Conservation (phyloP, 2,797 vertebrate species). For the Acestrorhynchus altus region DNA sequence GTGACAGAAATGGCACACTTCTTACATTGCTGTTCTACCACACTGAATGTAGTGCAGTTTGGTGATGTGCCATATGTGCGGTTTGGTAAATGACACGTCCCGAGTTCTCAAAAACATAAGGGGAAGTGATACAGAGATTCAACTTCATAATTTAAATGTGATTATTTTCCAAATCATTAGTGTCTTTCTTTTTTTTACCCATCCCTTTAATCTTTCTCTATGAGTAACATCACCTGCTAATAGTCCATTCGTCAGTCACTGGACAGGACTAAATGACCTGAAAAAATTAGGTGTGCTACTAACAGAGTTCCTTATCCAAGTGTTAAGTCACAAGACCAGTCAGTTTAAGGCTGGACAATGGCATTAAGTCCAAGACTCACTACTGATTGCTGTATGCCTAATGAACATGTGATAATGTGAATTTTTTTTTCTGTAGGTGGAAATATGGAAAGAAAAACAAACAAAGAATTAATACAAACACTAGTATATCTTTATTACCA, state of each 20-base stretch:
- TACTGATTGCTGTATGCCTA: not conserved
- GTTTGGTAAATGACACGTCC: not conserved
- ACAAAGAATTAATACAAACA: constrained; percentile 68
- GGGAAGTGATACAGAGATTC: not conserved
- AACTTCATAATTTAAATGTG: not conserved
- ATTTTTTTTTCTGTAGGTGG: not conserved
- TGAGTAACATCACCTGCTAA: not conserved
- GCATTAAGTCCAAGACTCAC: not conserved
- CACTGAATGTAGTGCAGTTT: not conserved
- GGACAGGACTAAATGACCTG: not conserved
- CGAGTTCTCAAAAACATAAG: not conserved
- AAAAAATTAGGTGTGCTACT: constrained; percentile 2
- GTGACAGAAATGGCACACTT: constrained; percentile 10
- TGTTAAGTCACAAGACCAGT: not conserved
- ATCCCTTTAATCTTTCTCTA: not conserved
- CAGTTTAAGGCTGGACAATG: not conserved
- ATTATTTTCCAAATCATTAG: not conserved
- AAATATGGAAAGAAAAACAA: constrained; percentile 28
- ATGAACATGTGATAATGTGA: not conserved
- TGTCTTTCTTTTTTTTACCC: not conserved
- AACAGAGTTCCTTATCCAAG: not conserved
- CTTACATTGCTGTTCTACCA: constrained; percentile 17
- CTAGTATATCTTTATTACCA: constrained; percentile 60
- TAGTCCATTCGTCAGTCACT: not conserved
- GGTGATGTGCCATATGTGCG: not conserved